phyloP scores from a whole-genome alignment of 2,113 vertebrate species.

The Noturus placidus region DNA sequence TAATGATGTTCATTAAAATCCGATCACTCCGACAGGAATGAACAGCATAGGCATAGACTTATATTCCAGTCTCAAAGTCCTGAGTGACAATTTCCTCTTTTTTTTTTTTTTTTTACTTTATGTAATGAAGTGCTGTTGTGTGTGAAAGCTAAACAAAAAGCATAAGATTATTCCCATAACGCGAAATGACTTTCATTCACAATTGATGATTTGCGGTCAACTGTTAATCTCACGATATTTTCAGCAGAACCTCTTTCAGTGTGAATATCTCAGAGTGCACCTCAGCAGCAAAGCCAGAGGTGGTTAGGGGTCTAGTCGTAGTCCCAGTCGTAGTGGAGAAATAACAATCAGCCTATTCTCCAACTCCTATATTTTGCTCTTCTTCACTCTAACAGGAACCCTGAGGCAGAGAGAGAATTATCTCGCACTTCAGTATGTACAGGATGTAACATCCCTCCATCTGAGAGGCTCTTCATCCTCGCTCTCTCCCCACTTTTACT shows the following conservation, averaged over 20 bases:
- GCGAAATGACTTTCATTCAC: not conserved
- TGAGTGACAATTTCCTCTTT: not conserved
- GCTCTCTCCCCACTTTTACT: not conserved
- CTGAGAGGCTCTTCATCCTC: not conserved
- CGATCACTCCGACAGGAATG: not conserved
- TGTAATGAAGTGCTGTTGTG: not conserved
- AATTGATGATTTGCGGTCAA: not conserved
- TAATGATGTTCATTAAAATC: slow-evolving; percentile 6
- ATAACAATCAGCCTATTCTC: not conserved
- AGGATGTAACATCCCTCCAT: not conserved
- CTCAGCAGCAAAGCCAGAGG: not conserved
- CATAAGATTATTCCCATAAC: not conserved
- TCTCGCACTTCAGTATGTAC: not conserved
- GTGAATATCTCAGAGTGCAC: not conserved
- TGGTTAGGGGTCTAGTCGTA: not conserved
- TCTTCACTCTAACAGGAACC: not conserved
- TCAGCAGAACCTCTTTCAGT: not conserved
- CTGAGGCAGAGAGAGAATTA: slow-evolving; percentile 1
- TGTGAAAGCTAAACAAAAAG: not conserved
- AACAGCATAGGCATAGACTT: not conserved
- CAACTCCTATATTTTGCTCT: not conserved
- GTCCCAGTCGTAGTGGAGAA: not conserved
- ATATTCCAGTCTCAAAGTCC: not conserved
- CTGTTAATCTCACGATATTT: not conserved
- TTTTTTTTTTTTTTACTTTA: not conserved